Evolutionary conservation across 2,888 invertebrate genomes (phyloP), one percentile per base, ranked within the genome.

Genomic region (Masnerella sp.): DNA sequence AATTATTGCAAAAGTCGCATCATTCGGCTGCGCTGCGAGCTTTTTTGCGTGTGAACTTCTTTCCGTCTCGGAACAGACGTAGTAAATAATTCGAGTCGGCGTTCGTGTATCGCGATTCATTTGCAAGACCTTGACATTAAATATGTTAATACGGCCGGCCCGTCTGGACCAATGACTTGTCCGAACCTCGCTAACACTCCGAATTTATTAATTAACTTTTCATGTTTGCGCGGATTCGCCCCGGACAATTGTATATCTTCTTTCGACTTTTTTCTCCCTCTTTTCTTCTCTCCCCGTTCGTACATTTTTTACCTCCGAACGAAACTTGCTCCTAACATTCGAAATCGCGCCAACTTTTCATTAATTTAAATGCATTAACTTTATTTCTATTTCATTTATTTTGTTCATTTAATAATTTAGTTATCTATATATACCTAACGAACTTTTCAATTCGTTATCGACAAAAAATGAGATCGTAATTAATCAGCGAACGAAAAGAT

Each of bases 41-140:
- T 59, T 72, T 72, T 72, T 72, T 67, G 65, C 72, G 67, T 56
- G 67, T 61, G 72, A 72, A 72, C 72, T 72, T 69, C 69, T 74
- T 69, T 69, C 65, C 54, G 45, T 65, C 69, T 59, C 49, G 28
- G 12, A 58, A 47, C 69, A 74, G 76, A 77, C 75, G 75, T 68
- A 73, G 74, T 77, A 76, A 76, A 76, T 68, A 77, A 71, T 54
- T 61, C 72, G 59, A 77, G 77, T 79, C 74, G 74, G 59, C 76
- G 76, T 73, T 78, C 72, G 78, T 77, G 64, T 78, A 76, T 78
- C 76, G 71, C 52, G 64, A 69, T 77, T 80, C 79, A 79, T 77
- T 80, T 80, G 74, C 75, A 62, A 81, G 82, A 78, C 83, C 84
- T 84, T 84, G 83, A 81, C 83, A 83, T 83, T 84, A 83, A 83